These are phyloP conservation scores for Holcopasites calliopsidis DNA, from an alignment of 1,140 invertebrate genomes.

Conservation along the genomic window DNA sequence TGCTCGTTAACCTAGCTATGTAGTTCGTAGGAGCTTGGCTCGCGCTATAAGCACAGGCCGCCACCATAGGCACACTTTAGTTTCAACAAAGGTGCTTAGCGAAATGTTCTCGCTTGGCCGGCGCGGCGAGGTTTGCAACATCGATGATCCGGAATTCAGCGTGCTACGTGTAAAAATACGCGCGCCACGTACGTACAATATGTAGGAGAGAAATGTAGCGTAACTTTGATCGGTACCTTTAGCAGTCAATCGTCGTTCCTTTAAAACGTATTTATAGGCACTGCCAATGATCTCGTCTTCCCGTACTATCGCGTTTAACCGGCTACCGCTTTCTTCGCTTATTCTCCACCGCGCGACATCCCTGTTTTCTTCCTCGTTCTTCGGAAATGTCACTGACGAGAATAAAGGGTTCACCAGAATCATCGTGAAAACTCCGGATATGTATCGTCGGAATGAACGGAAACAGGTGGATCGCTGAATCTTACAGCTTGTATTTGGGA, in stretches of 20 bases:
- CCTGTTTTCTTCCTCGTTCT: too few relatives aligned
- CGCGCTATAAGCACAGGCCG: conserved; percentile 2
- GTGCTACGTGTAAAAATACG: conserved; percentile 33
- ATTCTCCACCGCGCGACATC: not conserved
- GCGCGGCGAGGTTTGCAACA: conserved; percentile 32
- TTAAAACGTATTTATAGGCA: conserved; percentile 15
- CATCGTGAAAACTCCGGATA: too few relatives aligned
- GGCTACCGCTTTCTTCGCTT: too few relatives aligned
- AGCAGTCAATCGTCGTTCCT: conserved; percentile 8
- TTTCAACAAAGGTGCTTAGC: conserved; percentile 35
- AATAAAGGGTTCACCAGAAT: too few relatives aligned
- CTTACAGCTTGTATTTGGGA: too few relatives aligned
- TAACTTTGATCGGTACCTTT: not conserved
- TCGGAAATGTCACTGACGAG: too few relatives aligned
- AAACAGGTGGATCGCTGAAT: too few relatives aligned
- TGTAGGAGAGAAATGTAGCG: conserved; percentile 1
- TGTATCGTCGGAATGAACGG: too few relatives aligned
- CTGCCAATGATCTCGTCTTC: not conserved
- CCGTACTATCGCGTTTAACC: not conserved
- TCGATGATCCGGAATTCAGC: conserved; percentile 43
- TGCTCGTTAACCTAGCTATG: conserved; percentile 34
- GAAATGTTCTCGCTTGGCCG: conserved; percentile 31
- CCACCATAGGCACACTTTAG: conserved; percentile 17
- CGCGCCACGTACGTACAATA: not conserved
- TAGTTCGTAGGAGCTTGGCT: not conserved